Percentiles rank a stretch among this genome's conserved stretches.
These are phyloP conservation scores for Manacus vitellinus DNA, from an alignment of 2,113 vertebrate species.

Conservation along the genomic window DNA sequence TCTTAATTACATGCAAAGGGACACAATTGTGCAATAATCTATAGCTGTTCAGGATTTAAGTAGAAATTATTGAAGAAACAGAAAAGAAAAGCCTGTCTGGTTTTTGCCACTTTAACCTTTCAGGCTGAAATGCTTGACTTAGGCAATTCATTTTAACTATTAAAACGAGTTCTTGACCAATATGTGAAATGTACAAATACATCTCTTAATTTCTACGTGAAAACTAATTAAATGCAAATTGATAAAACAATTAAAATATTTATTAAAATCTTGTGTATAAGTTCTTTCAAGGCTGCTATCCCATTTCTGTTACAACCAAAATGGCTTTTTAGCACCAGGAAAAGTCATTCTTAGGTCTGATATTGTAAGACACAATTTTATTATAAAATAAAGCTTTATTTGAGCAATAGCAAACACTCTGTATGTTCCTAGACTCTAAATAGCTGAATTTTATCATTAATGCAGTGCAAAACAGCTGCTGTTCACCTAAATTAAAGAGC, in stretches of 20 bases:
- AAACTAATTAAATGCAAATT: background rate
- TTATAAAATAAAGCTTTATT: background rate
- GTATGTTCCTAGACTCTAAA: background rate
- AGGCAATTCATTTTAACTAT: background rate
- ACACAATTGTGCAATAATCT: background rate
- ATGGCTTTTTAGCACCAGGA: background rate
- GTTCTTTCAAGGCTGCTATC: background rate
- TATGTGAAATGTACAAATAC: background rate
- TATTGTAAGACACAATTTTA: background rate
- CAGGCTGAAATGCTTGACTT: background rate
- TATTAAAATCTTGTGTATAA: background rate
- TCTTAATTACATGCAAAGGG: constrained; percentile 27
- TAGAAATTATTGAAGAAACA: background rate
- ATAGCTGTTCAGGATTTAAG: background rate
- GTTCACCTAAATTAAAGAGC: background rate
- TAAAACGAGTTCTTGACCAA: constrained; percentile 10
- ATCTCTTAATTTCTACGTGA: background rate
- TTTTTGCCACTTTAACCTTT: background rate
- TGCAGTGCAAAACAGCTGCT: background rate
- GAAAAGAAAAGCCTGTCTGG: background rate
- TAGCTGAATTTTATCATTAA: background rate
- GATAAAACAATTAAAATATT: background rate
- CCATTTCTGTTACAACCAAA: background rate
- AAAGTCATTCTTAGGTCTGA: background rate
- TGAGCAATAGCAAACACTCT: background rate